Evolutionary conservation across 2,113 vertebrate species (phyloP), one percentile per base, ranked within the genome.

Genomic region (Dasyprocta punctata): DNA sequence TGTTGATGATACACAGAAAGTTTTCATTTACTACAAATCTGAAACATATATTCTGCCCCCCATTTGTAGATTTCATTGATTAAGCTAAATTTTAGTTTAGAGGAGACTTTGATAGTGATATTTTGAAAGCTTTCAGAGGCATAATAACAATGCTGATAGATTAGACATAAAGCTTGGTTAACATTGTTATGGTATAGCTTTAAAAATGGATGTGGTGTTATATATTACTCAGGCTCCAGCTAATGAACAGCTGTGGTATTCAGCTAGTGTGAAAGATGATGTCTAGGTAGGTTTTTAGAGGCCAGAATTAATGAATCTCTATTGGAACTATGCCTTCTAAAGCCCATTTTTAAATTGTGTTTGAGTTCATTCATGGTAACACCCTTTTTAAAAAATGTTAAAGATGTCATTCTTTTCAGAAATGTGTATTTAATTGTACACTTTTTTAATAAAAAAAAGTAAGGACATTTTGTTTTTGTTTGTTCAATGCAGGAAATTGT

Each of bases 321-420:
- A 85, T 91, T 93, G 41, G 41, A 92, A n/a, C 93, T 91, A 38
- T 38, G 63, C 38, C 61, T 95, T 81, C 75, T 67, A 82, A 90
- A 90, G 78, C 69, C 7, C 22, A 52, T 58, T 95, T 90, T 83
- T 90, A 93, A 90, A 85, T 75, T 93, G 41, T 38, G 16, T 91
- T 83, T 87, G 58, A 95, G 86, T 13, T 89, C 38, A 89, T 65
- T 97, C 82, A 56, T 92, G 44, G 56, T 92, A 93, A 49, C 38
- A 61, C 26, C 33, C 54, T 26, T 89, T 97, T 95, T 49, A 94
- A 63, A 92, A 97, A 95, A 95, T 92, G 65, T 96, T 86, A 89
- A 92, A 52, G 61, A 82, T 84, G 33, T 82, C 69, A 73, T 96
- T 95, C 58, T 94, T 97, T 60, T 54, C n/a, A 92, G 75, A 95